Base-by-base conservation (phyloP, 2,113 vertebrate species). In the Notechis scutatus region DNA sequence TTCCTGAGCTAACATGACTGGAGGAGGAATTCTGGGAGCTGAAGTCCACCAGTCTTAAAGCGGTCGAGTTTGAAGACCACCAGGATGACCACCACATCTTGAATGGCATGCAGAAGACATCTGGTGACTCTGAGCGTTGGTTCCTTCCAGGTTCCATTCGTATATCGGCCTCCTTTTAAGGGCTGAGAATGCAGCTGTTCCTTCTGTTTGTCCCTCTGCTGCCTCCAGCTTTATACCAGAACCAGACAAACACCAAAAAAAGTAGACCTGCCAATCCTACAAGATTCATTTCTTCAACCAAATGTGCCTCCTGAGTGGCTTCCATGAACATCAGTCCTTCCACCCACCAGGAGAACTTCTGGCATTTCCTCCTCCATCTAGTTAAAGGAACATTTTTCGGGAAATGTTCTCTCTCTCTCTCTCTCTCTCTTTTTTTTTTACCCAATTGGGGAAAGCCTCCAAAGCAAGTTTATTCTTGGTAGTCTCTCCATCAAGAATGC, bases 401-500 rank as follows among this genome's bases (percentile, higher is more conserved):
- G 57, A 90, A 94, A 92, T 93, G 47, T 92, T 94, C 1, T 47
- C 45, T 47, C 45, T 47, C 45, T 47, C 45, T 47, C 45, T 47
- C 45, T 47, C 45, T 47, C 5, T 47, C 5, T 47, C 5, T 59
- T 59, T 29, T 10, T 29, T 10, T 5, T 14, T 12, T 3, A 2
- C 2, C 95, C 97, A 90, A 91, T 89, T 93, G 96, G 94, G 94
- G 93, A 86, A 34, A 1, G 92, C 85, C 47, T 91, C 52, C 69
- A 34, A 95, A 93, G 23, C 29, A 93, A 91, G 85, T 92, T 96
- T 95, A 94, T 95, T 96, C 95, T 92, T 92, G 95, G 94, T 89
- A 95, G 91, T 94, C 97, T 97, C 94, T 93, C 96, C 91, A 95
- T 92, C 85, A 10, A 1, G 45, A 95, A 94, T 54, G 86, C 93